Percentiles rank a stretch among this genome's conserved stretches.
phyloP scores from a whole-genome alignment of 2,888 invertebrate genomes.

The Amphipoea lucens region DNA sequence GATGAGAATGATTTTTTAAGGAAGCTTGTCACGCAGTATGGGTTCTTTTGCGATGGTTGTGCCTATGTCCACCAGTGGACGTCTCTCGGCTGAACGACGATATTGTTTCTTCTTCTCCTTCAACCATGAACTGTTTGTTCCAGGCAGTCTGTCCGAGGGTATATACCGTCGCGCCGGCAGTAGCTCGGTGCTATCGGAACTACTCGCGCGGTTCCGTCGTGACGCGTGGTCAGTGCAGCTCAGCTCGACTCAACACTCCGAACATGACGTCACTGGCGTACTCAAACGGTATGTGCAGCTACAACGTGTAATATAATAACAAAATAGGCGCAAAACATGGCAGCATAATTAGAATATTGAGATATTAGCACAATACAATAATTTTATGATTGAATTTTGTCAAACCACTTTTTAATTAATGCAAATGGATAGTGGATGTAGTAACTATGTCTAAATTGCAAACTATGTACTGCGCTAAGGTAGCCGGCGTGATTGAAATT shows the following conservation, averaged over 20 bases:
- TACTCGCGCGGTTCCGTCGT: slow-evolving; percentile 93
- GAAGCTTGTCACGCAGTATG: background rate
- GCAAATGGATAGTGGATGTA: background rate
- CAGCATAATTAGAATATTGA: background rate
- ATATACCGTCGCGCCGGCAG: slow-evolving; percentile 96
- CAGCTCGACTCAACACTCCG: slow-evolving; percentile 93
- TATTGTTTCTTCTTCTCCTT: background rate
- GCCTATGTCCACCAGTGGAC: background rate
- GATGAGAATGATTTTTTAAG: background rate
- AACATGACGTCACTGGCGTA: slow-evolving; percentile 97
- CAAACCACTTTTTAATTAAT: background rate
- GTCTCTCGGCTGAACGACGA: background rate
- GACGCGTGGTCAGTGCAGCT: slow-evolving; percentile 97
- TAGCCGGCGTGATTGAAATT: too few relatives aligned
- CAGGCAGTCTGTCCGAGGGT: slow-evolving; percentile 95
- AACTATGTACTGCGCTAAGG: background rate
- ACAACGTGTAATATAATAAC: background rate
- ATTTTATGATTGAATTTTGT: background rate
- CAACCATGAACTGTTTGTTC: slow-evolving; percentile 40
- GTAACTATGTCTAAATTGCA: background rate
- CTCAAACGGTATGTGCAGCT: slow-evolving; percentile 90
- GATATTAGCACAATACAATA: background rate
- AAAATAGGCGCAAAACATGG: background rate
- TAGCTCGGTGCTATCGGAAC: slow-evolving; percentile 92
- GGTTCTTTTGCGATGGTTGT: background rate